A percentile compares a stretch with the other conserved stretches of the same genome.
Conservation (phyloP, 2,113 vertebrate genomes). For the Oceanodroma tethys region DNA sequence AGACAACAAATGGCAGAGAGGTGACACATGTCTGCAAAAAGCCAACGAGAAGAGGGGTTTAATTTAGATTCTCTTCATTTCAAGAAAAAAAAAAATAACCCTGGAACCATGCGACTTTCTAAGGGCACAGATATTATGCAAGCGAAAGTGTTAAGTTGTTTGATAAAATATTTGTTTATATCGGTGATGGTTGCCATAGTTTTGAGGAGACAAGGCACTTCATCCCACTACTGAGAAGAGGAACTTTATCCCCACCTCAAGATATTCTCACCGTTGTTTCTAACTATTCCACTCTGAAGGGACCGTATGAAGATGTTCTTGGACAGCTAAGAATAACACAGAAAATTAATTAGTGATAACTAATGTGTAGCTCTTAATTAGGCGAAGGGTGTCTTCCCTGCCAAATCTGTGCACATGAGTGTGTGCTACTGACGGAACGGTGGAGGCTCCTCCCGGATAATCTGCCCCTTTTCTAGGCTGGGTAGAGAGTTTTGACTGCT, state of each 20-base stretch:
- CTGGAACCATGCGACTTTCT: neutral
- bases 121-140: neutral
- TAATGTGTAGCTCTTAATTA: neutral
- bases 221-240: neutral
- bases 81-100: neutral
- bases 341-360: neutral
- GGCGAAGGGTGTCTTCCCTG: neutral
- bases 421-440: too few relatives aligned
- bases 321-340: neutral
- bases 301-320: neutral
- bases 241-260: neutral
- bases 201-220: neutral
- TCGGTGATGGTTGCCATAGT: fast-evolving
- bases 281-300: neutral
- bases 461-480: neutral
- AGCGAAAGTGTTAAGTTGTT: neutral
- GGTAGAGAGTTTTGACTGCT: neutral
- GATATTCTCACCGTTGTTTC: neutral
- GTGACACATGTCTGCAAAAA: neutral
- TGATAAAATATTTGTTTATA: neutral
- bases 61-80: neutral
- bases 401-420: neutral
- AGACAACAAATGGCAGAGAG: neutral
- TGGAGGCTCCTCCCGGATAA: fast-evolving
- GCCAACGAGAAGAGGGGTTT: neutral